These are phyloP conservation scores for Oceanodroma tethys DNA, from an alignment of 2,113 vertebrate genomes.

Conservation along the genomic window DNA sequence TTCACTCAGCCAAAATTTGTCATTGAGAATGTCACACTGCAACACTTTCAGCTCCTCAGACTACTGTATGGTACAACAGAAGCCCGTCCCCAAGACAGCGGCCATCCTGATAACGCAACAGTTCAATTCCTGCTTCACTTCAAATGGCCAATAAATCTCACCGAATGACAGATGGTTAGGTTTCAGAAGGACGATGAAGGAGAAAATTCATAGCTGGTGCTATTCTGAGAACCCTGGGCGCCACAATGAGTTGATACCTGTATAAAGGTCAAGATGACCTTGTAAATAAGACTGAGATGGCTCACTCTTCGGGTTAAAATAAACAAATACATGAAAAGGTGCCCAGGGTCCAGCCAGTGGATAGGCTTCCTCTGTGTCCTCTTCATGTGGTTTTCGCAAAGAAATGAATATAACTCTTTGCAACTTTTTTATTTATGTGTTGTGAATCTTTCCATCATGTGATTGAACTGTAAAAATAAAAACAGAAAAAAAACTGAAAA, in stretches of 20 bases:
- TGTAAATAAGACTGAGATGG: background rate
- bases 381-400: background rate
- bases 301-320: background rate
- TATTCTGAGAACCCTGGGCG: background rate
- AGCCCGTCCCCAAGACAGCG: fast-evolving
- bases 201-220: background rate
- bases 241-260: background rate
- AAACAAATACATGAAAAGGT: background rate
- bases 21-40: background rate
- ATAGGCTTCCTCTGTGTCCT: background rate
- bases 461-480: background rate
- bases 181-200: background rate
- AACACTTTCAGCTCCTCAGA: background rate
- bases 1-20: background rate
- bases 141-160: background rate
- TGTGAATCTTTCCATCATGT: background rate
- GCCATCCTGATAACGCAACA: background rate
- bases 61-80: background rate
- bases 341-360: background rate
- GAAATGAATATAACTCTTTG: background rate
- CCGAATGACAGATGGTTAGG: background rate
- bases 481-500: background rate
- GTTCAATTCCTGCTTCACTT: background rate
- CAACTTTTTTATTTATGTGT: background rate
- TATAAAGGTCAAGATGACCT: background rate